Base-by-base conservation (phyloP, 2,888 invertebrate genomes). In the Lasioglossum malachurum region DNA sequence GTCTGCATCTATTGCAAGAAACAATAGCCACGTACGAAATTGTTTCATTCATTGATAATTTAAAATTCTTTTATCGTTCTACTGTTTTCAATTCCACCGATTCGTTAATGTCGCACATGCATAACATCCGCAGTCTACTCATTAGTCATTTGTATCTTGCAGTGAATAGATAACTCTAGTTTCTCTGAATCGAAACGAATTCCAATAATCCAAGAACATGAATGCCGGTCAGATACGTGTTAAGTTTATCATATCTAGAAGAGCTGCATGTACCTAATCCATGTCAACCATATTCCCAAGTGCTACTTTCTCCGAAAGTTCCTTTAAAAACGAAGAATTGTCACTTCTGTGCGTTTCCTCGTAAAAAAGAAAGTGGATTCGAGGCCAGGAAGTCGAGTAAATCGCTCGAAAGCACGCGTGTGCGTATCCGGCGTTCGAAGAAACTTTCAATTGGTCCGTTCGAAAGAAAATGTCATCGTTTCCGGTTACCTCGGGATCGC, bases 271-370 rank as follows among this genome's bases (percentile, higher is more conserved):
- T 53, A 53, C 1, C 53, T n/a, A 57, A 57, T 10, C 8, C 53
- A n/a, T 57, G n/a, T 57, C 53, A n/a, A 57, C 10, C 53, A 4
- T 57, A 57, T 57, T n/a, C 53, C 23, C n/a, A 1, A 57, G 53
- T n/a, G n/a, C 57, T 57, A 57, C 57, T 57, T 57, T 57, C 57
- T 57, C 57, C 57, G 57, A 57, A 57, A 57, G n/a, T 57, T n/a
- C n/a, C 57, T 57, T n/a, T n/a, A n/a, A 57, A 57, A n/a, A 12
- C 12, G n/a, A 12, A n/a, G 57, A 57, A 57, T 57, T 57, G 57
- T 57, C 57, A 57, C 57, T 57, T n/a, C 57, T 12, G 12, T 12
- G n/a, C 57, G 57, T 57, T 57, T 57, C 57, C 57, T 4, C n/a
- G n/a, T 10, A 64, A 64, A 64, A 64, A 64, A 64, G 64, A 64